Base-by-base conservation (phyloP, 1,140 invertebrate genomes). In the Heliconius melpomene region DNA sequence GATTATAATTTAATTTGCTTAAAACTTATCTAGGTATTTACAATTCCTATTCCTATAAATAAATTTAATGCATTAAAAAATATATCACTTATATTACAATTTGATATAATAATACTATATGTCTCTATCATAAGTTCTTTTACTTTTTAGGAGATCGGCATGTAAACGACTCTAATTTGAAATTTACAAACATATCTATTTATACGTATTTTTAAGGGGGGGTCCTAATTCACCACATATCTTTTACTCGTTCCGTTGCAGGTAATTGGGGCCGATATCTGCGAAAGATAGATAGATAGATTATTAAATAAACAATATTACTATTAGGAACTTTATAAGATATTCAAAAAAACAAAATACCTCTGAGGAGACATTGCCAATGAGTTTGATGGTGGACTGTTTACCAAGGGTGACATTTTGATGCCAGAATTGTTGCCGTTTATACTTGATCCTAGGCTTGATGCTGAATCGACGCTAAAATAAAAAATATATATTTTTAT, bases 391-490 rank as follows among this genome's bases (percentile, higher is more conserved):
- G 87, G 78, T 16, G 82, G 84, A 78, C 81, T 83, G 20, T 80
- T 79, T 11, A 88, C 91, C 54, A 94, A 83, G 7, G 93, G 93
- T 18, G 93, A 94, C 92, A 94, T 93, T 79, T 91, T 93, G 38
- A 93, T 94, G 38, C 87, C 88, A 23, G 91, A 90, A 81, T 79
- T 90, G 80, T 91, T 91, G 46, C 91, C 93, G 74, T 92, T 92
- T 83, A 94, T 88, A 83, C 93, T 94, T 29, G 93, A 94, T 40
- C 93, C 93, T 32, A 94, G 46, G 83, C 93, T 94, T n/a, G 93
- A 94, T 9, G 91, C 91, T 1, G 91, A 93, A 75, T 94, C 91
- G 79, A 84, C 90, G 75, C 93, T 94, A 87, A 76, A 89, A 89
- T 11, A 73, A 26, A 77, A 36, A 72, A 36, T 74, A n/a, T 36